Base-by-base conservation (phyloP, 2,797 vertebrate species). In the Esox lucius region DNA sequence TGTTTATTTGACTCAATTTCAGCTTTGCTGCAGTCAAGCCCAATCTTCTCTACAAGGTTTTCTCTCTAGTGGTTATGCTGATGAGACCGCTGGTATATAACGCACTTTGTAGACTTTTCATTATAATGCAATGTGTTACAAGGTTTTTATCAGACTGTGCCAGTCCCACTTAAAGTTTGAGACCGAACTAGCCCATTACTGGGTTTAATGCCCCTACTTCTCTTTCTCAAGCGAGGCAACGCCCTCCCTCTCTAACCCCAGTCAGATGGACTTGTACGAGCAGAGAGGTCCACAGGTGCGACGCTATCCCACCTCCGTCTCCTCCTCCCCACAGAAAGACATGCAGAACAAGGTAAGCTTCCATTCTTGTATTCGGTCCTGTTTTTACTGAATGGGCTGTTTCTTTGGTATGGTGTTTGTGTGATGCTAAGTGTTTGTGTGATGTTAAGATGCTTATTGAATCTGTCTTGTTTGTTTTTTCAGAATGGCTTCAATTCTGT, bases 401-500 rank as follows among this genome's bases (percentile, higher is more conserved):
- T 90, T 87, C 83, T 75, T 83, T 87, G 73, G 83, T 87, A 91
- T 88, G 85, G 56, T 61, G 56, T 61, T n/a, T 39, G 1, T 7
- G 17, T 6, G n/a, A n/a, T n/a, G n/a, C n/a, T n/a, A n/a, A 2
- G 53, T 39, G 28, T 61, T 61, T 9, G 22, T 61, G 8, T n/a
- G 22, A 59, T 22, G n/a, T 19, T 33, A 33, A 19, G 26, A 66
- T 31, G 13, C 26, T 49, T 16, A 8, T 17, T 61, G 11, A 61
- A 85, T 68, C 31, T 82, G 73, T 49, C 70, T 75, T 83, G 61
- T 87, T 85, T 74, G 42, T 78, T 71, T 84, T 84, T 87, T 72
- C 92, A 99, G 98, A 99, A 98, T 86, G 97, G 98, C 87, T 99
- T 96, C 92, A 94, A 90, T 91, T 96, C 97, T 31, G 93, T 98